phyloP scores from a whole-genome alignment of 2,797 vertebrate genomes.

The Alfaro cultratus region DNA sequence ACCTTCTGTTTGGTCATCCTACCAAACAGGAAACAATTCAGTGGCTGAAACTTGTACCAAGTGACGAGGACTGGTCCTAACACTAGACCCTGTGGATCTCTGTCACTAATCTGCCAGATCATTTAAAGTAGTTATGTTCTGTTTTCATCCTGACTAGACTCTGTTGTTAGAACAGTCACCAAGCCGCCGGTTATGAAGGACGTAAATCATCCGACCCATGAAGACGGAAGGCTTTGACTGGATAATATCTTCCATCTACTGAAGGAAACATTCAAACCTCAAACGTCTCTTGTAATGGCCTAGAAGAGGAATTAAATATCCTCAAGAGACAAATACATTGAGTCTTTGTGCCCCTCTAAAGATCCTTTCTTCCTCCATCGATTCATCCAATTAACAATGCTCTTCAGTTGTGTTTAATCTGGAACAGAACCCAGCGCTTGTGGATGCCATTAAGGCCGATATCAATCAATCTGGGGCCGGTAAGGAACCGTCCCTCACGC shows the following conservation, averaged over 20 bases:
- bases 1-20: not conserved
- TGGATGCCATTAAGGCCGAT: constrained; percentile 85
- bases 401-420: constrained; percentile 83
- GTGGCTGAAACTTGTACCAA: not conserved
- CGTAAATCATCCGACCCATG: not conserved
- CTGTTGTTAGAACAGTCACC: not conserved
- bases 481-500: constrained; percentile 68
- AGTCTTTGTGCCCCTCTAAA: constrained; percentile 14
- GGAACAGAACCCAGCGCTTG: constrained; percentile 84
- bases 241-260: not conserved
- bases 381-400: constrained; percentile 78
- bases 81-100: not conserved
- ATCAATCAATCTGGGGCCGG: constrained; percentile 89
- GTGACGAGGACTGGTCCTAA: not conserved
- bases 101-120: not conserved
- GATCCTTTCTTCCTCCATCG: constrained; percentile 23
- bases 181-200: not conserved
- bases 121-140: not conserved
- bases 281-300: not conserved
- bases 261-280: not conserved
- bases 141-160: not conserved
- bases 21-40: not conserved
- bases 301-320: not conserved
- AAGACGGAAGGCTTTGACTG: not conserved
- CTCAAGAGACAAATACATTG: not conserved